These are phyloP conservation scores for Saccostrea glomerata DNA, from an alignment of 1,140 invertebrate species.

Conservation along the genomic window DNA sequence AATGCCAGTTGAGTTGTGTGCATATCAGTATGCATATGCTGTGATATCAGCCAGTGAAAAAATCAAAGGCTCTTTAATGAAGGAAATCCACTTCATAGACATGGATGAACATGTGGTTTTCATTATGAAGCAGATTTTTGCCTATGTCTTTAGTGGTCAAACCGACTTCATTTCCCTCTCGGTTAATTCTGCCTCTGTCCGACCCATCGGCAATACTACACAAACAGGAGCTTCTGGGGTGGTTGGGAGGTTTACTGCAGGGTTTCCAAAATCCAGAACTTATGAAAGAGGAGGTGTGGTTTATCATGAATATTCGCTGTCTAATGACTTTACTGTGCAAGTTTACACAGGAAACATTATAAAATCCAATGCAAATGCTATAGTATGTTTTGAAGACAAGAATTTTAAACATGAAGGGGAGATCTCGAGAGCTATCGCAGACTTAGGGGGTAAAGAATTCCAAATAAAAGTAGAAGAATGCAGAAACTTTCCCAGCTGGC, in stretches of 20 bases:
- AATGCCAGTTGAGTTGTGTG: slow-evolving; percentile 58
- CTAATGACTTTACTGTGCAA: slow-evolving; percentile 29
- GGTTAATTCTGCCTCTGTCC: background rate
- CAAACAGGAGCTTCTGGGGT: background rate
- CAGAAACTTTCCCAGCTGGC: background rate
- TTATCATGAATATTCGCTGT: slow-evolving; percentile 11
- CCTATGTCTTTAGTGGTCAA: background rate
- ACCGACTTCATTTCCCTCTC: background rate
- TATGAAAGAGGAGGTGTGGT: background rate
- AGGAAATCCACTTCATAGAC: slow-evolving; percentile 60
- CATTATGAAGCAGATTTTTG: slow-evolving; percentile 12
- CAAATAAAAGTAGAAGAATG: background rate
- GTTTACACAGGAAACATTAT: slow-evolving; percentile 44
- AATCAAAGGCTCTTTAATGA: slow-evolving; percentile 17
- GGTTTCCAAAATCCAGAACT: background rate
- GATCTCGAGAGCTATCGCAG: background rate
- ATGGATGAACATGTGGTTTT: background rate
- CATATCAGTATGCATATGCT: slow-evolving; percentile 51
- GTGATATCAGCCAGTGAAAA: slow-evolving; percentile 45
- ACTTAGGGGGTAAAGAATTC: slow-evolving; percentile 2
- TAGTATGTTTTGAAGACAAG: slow-evolving; percentile 46
- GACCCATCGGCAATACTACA: background rate
- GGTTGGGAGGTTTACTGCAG: background rate
- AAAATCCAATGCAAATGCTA: slow-evolving; percentile 1
- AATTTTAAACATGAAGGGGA: background rate